Evolutionary conservation across 37 sponge, comb jelly and placozoan species (phyloP), one percentile per base, ranked within the genome.

Genomic region (Geodia barretti): DNA sequence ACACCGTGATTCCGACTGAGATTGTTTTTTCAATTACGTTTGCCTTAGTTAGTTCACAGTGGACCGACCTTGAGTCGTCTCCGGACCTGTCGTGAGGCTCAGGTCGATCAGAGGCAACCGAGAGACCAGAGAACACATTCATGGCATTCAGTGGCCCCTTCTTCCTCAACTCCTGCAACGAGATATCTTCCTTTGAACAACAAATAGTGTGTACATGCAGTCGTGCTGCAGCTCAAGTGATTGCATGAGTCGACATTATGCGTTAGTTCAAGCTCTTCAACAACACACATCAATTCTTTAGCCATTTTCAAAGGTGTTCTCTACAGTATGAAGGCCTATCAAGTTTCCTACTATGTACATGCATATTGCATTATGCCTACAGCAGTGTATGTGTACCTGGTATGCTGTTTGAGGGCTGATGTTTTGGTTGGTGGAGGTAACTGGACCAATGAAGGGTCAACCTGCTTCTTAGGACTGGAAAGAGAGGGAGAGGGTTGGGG

Each of bases 81-180:
- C 31, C 34, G 4, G 68, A 29, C 34, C 31, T 68, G 68, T 68
- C 68, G 9, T 5, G 33, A 23, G 30, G 68, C 3, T 68, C 68
- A 30, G 37, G 59, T 23, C 1, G 60, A 9, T 68, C 60, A 1
- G 68, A 67, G 20, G 65, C 39, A 37, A 41, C 28, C 1, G 80
- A 23, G 24, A 70, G 70, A 28, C 73, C 74, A 39, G 82, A 82
- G 73, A 82, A 82, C 40, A 82, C n/a, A 28, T 37, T 73, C 36
- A 82, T 82, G 74, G 73, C 82, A 28, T 37, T 36, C 54, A 47
- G 54, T 47, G 54, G 54, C 32, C 82, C 43, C 64, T 82, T 82
- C 82, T 72, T 82, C 73, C 62, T 82, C 25, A 81, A 70, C 41
- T 81, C 81, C 30, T 70, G 23, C 1, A 82, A n/a, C n/a, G n/a